phyloP scores from a whole-genome alignment of 2,888 invertebrate genomes.

The Chloroclystis v-ata region DNA sequence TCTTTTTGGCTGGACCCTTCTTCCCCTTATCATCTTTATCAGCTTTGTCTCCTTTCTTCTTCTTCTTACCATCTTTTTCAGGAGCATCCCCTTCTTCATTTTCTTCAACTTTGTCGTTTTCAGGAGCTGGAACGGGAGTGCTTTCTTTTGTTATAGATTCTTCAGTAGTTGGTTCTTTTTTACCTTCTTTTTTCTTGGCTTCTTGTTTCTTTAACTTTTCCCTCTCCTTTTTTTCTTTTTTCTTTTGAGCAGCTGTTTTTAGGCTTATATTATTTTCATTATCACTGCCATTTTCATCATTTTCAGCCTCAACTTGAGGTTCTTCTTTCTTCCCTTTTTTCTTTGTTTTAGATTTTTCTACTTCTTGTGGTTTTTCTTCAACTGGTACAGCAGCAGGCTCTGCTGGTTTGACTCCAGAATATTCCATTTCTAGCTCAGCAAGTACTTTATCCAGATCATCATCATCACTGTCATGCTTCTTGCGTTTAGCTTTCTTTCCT shows the following conservation, averaged over 20 bases:
- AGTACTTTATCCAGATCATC: slow-evolving; percentile 90
- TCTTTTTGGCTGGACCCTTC: slow-evolving; percentile 89
- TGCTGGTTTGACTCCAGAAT: slow-evolving; percentile 42
- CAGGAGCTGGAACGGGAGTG: slow-evolving; percentile 34
- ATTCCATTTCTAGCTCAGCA: slow-evolving; percentile 90
- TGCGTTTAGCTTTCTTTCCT: slow-evolving; percentile 84
- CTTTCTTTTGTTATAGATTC: slow-evolving; percentile 31
- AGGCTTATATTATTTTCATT: slow-evolving; percentile 80
- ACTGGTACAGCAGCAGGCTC: slow-evolving; percentile 43
- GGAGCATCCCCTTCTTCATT: slow-evolving; percentile 54
- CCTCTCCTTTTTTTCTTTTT: slow-evolving; percentile 92
- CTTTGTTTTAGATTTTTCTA: slow-evolving; percentile 62
- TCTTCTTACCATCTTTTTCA: slow-evolving; percentile 64
- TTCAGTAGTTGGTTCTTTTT: slow-evolving; percentile 48
- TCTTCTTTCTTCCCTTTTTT: slow-evolving; percentile 66
- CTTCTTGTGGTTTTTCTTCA: slow-evolving; percentile 57
- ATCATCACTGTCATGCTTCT: slow-evolving; percentile 87
- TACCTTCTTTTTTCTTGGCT: slow-evolving; percentile 77
- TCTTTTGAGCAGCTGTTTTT: slow-evolving; percentile 91
- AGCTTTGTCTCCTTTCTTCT: slow-evolving; percentile 64
- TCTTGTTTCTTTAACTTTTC: slow-evolving; percentile 86
- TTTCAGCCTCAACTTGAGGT: slow-evolving; percentile 41
- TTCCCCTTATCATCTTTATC: slow-evolving; percentile 78
- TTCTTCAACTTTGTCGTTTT: slow-evolving; percentile 61
- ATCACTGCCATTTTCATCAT: slow-evolving; percentile 66